Evolutionary conservation across 2,797 vertebrate genomes (phyloP).

Genomic region (Chloroceryle inda): DNA sequence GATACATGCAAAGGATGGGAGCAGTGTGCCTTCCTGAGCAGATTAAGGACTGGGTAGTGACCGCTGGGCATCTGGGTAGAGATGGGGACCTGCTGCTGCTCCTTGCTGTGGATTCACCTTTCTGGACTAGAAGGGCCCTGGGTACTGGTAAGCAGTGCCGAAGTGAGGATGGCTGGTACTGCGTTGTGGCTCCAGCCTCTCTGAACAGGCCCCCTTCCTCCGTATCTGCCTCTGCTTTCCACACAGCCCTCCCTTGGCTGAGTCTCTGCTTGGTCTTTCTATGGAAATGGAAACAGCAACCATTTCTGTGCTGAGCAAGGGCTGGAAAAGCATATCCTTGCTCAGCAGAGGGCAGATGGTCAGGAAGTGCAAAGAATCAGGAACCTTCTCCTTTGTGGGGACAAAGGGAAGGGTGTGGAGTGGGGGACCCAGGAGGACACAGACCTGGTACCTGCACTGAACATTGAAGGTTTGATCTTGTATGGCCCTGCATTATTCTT

Average conservation of each 20-base stretch:
- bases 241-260: background rate
- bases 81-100: background rate
- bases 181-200: background rate
- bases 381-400: background rate
- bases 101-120: background rate
- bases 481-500: conserved; percentile 3
- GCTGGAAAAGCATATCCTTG: background rate
- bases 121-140: background rate
- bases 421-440: background rate
- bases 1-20: background rate
- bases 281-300: background rate
- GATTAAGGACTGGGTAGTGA: background rate
- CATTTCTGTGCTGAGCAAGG: background rate
- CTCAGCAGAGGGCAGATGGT: background rate
- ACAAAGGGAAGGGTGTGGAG: background rate
- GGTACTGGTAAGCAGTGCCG: background rate
- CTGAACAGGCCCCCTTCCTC: background rate
- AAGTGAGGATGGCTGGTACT: background rate
- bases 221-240: background rate
- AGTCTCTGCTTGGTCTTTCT: background rate
- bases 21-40: background rate
- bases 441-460: background rate
- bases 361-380: background rate
- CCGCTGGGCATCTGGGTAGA: background rate
- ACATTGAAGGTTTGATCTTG: background rate